Percentiles rank a stretch among this genome's conserved stretches.
These are phyloP conservation scores for Oscheius sp. DNA, from an alignment of 2,888 invertebrate species.

Conservation along the genomic window DNA sequence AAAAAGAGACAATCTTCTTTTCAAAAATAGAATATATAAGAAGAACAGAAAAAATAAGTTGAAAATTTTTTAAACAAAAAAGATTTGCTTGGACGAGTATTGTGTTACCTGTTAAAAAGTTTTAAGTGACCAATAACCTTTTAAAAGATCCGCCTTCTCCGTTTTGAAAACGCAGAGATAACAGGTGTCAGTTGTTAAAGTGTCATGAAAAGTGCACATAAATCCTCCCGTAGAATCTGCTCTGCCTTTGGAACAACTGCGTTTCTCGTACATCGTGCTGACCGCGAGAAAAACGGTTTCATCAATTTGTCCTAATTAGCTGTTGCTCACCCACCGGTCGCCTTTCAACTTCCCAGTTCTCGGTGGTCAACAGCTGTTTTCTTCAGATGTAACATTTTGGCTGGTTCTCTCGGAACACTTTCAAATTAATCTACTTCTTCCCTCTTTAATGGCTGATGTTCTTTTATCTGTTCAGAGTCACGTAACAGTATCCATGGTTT, in stretches of 20 bases:
- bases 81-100: too few relatives aligned
- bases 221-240: constrained; percentile 28
- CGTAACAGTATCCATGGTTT: background rate
- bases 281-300: constrained; percentile 7
- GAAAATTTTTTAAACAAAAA: too few relatives aligned
- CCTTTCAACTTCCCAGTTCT: constrained; percentile 5
- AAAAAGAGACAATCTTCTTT: too few relatives aligned
- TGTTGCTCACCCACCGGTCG: background rate
- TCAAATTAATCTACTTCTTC: background rate
- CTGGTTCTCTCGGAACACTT: constrained; percentile 2
- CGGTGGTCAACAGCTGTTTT: constrained; percentile 31
- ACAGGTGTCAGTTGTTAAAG: constrained; percentile 31
- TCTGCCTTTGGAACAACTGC: constrained; percentile 20
- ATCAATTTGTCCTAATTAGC: constrained; percentile 16
- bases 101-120: too few relatives aligned
- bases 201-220: constrained; percentile 30
- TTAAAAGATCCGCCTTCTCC: too few relatives aligned
- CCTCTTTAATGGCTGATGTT: background rate
- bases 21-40: too few relatives aligned
- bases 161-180: background rate
- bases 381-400: constrained; percentile 23
- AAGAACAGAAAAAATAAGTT: too few relatives aligned
- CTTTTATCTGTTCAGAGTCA: background rate
- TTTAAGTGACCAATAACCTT: too few relatives aligned
- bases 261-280: constrained; percentile 12